Evolutionary conservation across 2,113 vertebrate genomes (phyloP).

Genomic region (Hippocampus comes): DNA sequence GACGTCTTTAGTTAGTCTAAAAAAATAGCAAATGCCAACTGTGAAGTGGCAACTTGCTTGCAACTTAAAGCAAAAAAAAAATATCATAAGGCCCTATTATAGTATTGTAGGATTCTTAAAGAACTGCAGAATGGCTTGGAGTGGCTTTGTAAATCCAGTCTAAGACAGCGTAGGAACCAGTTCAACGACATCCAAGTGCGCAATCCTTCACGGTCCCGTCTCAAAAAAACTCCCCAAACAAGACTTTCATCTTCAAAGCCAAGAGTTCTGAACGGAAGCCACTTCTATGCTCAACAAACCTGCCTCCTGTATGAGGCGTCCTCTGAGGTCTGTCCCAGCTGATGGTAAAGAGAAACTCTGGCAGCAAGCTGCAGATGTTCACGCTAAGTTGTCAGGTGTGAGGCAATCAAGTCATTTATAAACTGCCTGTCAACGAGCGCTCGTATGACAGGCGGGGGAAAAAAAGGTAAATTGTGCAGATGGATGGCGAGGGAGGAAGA

Average conservation of each 20-base stretch:
- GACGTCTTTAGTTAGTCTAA: neutral
- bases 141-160: neutral
- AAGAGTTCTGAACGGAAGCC: neutral
- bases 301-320: neutral
- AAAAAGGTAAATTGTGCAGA: slow-evolving; percentile 32
- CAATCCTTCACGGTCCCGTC: neutral
- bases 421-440: slow-evolving; percentile 28
- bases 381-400: slow-evolving; percentile 2
- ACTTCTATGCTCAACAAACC: neutral
- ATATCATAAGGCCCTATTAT: neutral
- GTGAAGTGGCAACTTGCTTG: neutral
- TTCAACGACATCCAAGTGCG: neutral
- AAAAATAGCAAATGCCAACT: neutral
- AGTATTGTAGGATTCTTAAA: neutral
- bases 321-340: slow-evolving; percentile 2
- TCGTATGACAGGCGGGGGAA: neutral
- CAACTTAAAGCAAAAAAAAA: neutral
- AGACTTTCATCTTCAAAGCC: neutral
- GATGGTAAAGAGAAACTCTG: slow-evolving; percentile 1
- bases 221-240: neutral
- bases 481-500: slow-evolving; percentile 24
- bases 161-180: neutral
- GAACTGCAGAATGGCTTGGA: neutral
- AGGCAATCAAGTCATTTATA: slow-evolving; percentile 14
- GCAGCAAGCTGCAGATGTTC: slow-evolving; percentile 8